Conservation (phyloP, 2,113 vertebrate species). For the Chitala chitala region DNA sequence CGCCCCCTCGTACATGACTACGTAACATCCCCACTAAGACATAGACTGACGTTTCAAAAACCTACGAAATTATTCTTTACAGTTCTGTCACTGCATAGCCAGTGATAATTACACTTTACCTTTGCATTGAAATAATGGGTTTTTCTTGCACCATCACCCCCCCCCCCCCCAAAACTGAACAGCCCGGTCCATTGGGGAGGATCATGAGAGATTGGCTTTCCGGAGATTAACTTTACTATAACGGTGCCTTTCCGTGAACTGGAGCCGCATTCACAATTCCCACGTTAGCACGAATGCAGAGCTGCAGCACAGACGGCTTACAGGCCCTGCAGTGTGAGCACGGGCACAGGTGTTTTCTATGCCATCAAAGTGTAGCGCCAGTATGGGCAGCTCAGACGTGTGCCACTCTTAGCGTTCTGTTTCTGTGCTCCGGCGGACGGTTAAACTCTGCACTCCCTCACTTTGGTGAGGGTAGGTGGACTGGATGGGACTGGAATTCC, state of each 20-base stretch:
- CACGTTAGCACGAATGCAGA: slow-evolving; percentile 76
- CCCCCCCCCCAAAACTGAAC: too few relatives aligned
- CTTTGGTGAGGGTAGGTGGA: background rate
- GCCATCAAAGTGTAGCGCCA: background rate
- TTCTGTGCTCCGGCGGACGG: background rate
- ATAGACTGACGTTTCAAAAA: background rate
- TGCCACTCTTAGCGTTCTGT: background rate
- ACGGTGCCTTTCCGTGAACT: slow-evolving; percentile 32
- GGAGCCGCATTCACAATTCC: slow-evolving; percentile 53
- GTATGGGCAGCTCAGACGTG: background rate
- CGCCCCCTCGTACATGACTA: background rate
- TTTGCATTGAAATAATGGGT: too few relatives aligned
- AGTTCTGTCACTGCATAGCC: too few relatives aligned
- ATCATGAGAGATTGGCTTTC: slow-evolving; percentile 1
- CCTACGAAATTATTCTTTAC: background rate
- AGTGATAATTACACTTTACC: too few relatives aligned
- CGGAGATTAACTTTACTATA: slow-evolving; percentile 14
- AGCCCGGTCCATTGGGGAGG: background rate
- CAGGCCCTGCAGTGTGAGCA: background rate
- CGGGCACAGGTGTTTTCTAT: background rate
- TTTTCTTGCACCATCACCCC: background rate
- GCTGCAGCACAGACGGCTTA: background rate
- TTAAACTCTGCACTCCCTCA: background rate
- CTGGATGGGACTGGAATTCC: background rate
- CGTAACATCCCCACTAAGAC: background rate